Evolutionary conservation across 2,797 vertebrate species (phyloP).

Genomic region (Paramormyrops hopkinsi): DNA sequence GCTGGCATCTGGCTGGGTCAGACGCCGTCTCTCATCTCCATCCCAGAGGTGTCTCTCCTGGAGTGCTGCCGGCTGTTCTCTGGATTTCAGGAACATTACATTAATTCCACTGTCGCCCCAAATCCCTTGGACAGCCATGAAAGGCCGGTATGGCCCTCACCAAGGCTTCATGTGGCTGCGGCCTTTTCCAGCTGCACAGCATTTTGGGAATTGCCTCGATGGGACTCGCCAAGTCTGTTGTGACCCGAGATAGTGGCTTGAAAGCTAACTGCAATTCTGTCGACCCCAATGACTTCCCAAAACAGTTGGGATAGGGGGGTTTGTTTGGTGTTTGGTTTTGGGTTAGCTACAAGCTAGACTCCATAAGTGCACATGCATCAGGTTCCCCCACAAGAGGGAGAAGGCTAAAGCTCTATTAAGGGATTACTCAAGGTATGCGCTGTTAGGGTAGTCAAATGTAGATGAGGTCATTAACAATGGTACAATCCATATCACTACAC

Average conservation of each 20-base stretch:
- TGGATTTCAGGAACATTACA: not conserved
- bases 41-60: not conserved
- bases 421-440: not conserved
- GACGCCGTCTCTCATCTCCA: not conserved
- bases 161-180: constrained; percentile 17
- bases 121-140: constrained; percentile 17
- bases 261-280: constrained; percentile 14
- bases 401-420: not conserved
- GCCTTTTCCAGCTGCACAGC: not conserved
- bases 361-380: not conserved
- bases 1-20: constrained; percentile 14
- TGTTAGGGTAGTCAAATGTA: not conserved
- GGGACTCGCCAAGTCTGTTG: not conserved
- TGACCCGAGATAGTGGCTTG: not conserved
- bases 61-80: constrained; percentile 16
- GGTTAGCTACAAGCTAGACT: not conserved
- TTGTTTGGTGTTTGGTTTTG: not conserved
- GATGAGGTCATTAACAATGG: constrained; percentile 1
- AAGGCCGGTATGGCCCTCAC: constrained; percentile 20
- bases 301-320: not conserved
- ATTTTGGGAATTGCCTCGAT: not conserved
- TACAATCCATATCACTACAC: not conserved
- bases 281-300: constrained; percentile 10
- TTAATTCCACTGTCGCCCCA: constrained; percentile 12
- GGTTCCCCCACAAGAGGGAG: not conserved